Evolutionary conservation across 2,888 invertebrate species (phyloP).

Genomic region (Aphodius sticticus): DNA sequence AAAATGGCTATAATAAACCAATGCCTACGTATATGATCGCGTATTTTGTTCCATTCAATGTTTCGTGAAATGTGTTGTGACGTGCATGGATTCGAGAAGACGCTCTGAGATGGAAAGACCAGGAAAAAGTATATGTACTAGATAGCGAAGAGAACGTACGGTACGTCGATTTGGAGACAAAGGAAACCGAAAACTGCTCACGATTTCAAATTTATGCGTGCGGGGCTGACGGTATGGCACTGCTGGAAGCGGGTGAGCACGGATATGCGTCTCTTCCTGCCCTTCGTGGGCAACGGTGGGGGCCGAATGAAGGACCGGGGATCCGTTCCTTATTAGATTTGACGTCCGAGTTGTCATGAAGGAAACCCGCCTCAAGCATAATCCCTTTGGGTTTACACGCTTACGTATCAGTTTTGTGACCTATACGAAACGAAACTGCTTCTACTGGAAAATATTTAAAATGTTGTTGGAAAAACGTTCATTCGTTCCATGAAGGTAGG

Average conservation of each 20-base stretch:
- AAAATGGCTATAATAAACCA: too few species aligned
- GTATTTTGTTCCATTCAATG: too few species aligned
- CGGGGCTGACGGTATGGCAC: not conserved
- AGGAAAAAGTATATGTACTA: not conserved
- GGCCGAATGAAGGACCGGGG: not conserved
- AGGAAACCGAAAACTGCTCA: conserved; percentile 29
- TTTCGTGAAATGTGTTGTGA: not conserved
- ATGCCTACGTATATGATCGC: too few species aligned
- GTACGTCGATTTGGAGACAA: conserved; percentile 18
- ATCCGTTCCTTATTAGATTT: conserved; percentile 15
- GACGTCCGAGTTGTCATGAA: not conserved
- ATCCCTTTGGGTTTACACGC: not conserved
- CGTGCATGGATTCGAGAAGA: not conserved
- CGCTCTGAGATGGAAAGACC: not conserved
- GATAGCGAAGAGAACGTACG: conserved; percentile 27
- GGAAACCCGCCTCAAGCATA: not conserved
- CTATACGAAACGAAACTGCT: not conserved
- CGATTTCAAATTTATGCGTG: conserved; percentile 30
- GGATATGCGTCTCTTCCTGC: conserved; percentile 16
- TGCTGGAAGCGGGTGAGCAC: not conserved
- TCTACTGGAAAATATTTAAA: not conserved
- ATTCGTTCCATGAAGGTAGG: too few species aligned
- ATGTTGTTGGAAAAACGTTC: too few species aligned
- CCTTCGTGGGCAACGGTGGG: conserved; percentile 19
- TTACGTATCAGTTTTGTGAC: not conserved